A percentile compares a stretch with the other conserved stretches of the same genome.
These are phyloP conservation scores for Silurus lanzhouensis DNA, from an alignment of 2,797 vertebrate genomes.

Conservation along the genomic window DNA sequence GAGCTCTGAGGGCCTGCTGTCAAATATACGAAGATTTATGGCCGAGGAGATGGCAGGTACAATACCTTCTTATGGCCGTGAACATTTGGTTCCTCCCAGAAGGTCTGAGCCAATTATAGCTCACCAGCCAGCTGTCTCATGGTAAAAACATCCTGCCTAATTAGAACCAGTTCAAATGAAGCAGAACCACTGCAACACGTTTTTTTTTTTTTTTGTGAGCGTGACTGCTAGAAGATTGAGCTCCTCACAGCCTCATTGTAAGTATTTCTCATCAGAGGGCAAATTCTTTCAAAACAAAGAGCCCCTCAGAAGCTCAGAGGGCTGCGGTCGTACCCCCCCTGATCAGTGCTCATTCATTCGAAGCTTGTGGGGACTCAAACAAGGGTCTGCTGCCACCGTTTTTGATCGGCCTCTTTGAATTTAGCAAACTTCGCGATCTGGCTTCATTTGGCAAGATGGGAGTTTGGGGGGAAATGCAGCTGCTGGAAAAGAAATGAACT, in stretches of 20 bases:
- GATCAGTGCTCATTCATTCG: constrained; percentile 31
- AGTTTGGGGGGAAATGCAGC: not conserved
- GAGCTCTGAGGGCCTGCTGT: constrained; percentile 34
- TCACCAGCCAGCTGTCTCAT: constrained; percentile 48
- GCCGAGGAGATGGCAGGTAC: constrained; percentile 62
- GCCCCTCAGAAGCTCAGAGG: constrained; percentile 18
- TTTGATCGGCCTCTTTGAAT: constrained; percentile 61
- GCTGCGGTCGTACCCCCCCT: constrained; percentile 26
- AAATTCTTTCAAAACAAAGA: constrained; percentile 45
- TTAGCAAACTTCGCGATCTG: constrained; percentile 36
- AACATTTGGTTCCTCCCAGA: constrained; percentile 22
- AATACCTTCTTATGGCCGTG: constrained; percentile 43
- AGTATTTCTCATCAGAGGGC: constrained; percentile 49
- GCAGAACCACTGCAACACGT: constrained; percentile 44
- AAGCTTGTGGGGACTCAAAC: constrained; percentile 55
- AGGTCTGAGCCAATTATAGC: constrained; percentile 24
- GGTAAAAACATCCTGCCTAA: constrained; percentile 66
- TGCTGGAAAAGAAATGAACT: constrained; percentile 22
- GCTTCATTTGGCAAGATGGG: not conserved
- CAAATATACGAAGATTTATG: constrained; percentile 49
- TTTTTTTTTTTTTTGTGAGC: constrained; percentile 55
- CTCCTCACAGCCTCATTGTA: constrained; percentile 37
- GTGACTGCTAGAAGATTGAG: constrained; percentile 53
- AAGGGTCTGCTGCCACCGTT: constrained; percentile 52
- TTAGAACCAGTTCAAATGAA: constrained; percentile 64